Evolutionary conservation across 2,797 vertebrate genomes (phyloP), one percentile per base, ranked within the genome.

Genomic region (Denticeps clupeoides): DNA sequence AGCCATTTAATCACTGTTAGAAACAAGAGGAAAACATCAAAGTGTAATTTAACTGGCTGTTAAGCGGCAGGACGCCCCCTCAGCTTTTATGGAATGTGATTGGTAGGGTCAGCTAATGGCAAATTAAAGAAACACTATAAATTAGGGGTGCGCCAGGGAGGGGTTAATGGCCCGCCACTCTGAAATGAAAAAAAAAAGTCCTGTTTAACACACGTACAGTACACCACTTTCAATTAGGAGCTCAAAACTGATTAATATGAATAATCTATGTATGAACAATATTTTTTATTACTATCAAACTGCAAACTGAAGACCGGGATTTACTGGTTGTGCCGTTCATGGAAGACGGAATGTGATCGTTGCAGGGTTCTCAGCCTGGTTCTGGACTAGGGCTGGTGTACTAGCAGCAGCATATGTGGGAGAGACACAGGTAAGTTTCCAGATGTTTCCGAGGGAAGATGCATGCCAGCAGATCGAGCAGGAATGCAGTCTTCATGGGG

Each of bases 31-130:
- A 81, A 81, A 83, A 85, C 83, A 86, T 86, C 83, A 87, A 87
- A 87, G 84, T 86, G 79, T 85, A 84, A 87, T 87, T 86, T 76
- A 81, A 84, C 76, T 84, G 80, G 72, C 73, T 77, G 74, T 86
- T 84, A 85, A 86, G 76, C 79, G 71, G 73, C 72, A 70, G 74
- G 79, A 71, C 62, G 70, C 65, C 76, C 77, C 73, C 70, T 72
- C 59, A 32, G 69, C 74, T 77, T 82, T 80, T 79, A 80, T 75
- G 69, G 77, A 75, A 79, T 49, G 45, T 69, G 70, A 77, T 60
- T 52, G 72, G 60, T 67, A 74, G 76, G 81, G 81, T 84, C 79
- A 82, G 77, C 77, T 72, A 63, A 77, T 81, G 72, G 67, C 75
- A 79, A 79, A 81, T 81, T 78, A 80, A 81, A 81, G 70, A 74